Evolutionary conservation across 2,113 vertebrate species (phyloP), one percentile per base, ranked within the genome.

Genomic region (rat (Rattus norvegicus)): DNA sequence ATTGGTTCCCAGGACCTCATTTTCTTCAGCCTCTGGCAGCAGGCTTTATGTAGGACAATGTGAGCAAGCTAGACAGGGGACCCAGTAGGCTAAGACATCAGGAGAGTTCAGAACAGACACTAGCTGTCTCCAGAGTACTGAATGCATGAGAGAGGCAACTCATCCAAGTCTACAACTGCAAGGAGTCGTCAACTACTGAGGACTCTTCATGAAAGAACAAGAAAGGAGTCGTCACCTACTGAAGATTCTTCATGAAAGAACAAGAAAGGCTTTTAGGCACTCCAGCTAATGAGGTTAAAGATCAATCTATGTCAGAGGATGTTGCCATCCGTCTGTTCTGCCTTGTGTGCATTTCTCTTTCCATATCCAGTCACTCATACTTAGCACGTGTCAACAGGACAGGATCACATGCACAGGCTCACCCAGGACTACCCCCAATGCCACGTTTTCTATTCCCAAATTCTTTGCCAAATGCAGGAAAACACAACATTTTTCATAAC

Each of bases 1-100:
- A 92, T 97, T 98, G 97, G 97, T 98, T 99, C 98, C 98, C 98
- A 99, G 98, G 98, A 98, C 98, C 98, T 93, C 91, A 95, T 86
- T 97, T 69, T 72, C 97, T 95, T 63, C 97, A 95, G 96, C 98
- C 97, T 95, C 97, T 98, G 96, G 95, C 98, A 98, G 97, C 97
- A 95, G 97, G 97, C 77, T 97, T 97, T 97, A 93, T 97, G 96
- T 94, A 90, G 94, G 97, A 96, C 97, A 96, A 97, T 96, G 95
- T 95, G 98, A 98, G 96, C 95, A 96, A 90, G 96, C 84, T 76
- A 96, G 73, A 94, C 5, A 91, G 89, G 96, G 96, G 94, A 92
- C 95, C 93, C 3, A 56, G 22, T 20, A n/a, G 85, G 93, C 0
- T 89, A 84, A 96, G 92, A 70, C 59, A 28, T 69, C 3, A 63